These are phyloP conservation scores for Drosophila cognata DNA, from an alignment of 2,888 invertebrate genomes.

Conservation along the genomic window DNA sequence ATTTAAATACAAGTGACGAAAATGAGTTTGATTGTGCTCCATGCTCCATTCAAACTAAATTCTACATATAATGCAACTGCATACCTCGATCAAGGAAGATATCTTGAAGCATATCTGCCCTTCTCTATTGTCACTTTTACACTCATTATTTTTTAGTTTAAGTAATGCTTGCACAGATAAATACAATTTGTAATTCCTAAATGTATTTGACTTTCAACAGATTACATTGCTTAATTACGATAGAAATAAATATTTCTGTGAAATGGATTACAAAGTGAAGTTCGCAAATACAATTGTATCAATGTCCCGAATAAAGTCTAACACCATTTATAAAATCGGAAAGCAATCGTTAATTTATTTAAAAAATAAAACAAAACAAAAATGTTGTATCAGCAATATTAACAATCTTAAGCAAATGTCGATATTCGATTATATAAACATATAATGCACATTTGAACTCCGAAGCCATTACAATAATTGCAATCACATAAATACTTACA, in stretches of 20 bases:
- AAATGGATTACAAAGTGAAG: background rate
- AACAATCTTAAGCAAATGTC: background rate
- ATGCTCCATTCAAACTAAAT: background rate
- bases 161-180: too few species aligned
- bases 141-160: too few species aligned
- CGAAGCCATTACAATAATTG: background rate
- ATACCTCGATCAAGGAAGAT: background rate
- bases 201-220: background rate
- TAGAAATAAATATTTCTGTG: background rate
- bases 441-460: background rate
- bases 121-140: background rate
- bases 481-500: constrained; percentile 38
- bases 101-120: background rate
- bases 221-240: background rate
- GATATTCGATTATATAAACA: background rate
- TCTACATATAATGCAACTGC: background rate
- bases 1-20: too few species aligned
- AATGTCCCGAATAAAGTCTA: background rate
- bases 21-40: too few species aligned
- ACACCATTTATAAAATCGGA: background rate
- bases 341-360: background rate
- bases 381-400: background rate
- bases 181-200: background rate
- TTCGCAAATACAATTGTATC: background rate
- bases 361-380: too few species aligned